These are phyloP conservation scores for Drosophila santomea DNA, from an alignment of 1,140 invertebrate species.

Conservation along the genomic window DNA sequence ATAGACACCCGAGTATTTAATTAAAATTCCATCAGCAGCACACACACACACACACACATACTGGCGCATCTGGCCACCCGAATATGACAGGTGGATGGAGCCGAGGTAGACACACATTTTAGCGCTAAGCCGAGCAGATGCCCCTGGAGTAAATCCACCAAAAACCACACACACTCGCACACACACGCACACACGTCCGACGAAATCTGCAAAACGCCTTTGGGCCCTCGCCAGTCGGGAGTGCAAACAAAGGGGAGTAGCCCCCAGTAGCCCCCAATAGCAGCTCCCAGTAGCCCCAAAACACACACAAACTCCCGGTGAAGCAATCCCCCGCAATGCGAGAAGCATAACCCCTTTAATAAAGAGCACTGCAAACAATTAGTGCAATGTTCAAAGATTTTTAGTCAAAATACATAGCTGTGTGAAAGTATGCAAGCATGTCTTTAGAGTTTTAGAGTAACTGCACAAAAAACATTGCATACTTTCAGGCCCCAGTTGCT, in stretches of 20 bases:
- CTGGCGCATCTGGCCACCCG: slow-evolving; percentile 25
- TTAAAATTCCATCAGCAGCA: slow-evolving; percentile 79
- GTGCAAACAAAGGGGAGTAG: slow-evolving; percentile 65
- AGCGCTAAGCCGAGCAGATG: slow-evolving; percentile 64
- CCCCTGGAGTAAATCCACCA: slow-evolving; percentile 67
- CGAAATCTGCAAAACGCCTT: slow-evolving; percentile 69
- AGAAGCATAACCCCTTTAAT: slow-evolving; percentile 18
- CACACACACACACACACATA: slow-evolving; percentile 22
- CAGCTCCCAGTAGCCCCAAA: slow-evolving; percentile 33
- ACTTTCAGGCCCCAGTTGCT: too few relatives aligned
- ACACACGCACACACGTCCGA: slow-evolving; percentile 13
- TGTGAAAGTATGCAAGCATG: too few relatives aligned
- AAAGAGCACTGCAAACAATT: not conserved
- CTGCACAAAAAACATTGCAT: too few relatives aligned
- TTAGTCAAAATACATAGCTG: too few relatives aligned
- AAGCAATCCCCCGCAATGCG: slow-evolving; percentile 1
- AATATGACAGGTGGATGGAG: slow-evolving; percentile 28
- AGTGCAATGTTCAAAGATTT: not conserved
- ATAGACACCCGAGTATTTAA: slow-evolving; percentile 82
- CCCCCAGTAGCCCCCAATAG: not conserved
- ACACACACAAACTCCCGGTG: slow-evolving; percentile 15
- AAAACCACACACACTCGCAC: slow-evolving; percentile 65
- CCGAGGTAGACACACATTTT: slow-evolving; percentile 64
- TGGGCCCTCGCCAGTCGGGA: slow-evolving; percentile 35
- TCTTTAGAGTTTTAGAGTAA: too few relatives aligned